Evolutionary conservation across 2,113 vertebrate species (phyloP), one percentile per base, ranked within the genome.

Genomic region (Jacana jacana): DNA sequence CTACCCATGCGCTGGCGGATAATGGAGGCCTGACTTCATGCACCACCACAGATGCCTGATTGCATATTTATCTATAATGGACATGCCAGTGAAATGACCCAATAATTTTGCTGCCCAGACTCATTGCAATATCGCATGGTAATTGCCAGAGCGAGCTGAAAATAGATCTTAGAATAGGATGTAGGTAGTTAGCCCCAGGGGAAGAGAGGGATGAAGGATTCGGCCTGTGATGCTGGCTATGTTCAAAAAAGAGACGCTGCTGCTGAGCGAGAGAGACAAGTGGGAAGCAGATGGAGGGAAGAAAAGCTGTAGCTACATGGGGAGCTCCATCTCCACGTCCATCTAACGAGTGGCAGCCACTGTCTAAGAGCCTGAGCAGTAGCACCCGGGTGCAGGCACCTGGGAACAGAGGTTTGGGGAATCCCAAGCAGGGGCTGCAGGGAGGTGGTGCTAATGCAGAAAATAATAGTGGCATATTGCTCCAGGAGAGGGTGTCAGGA

Each of bases 71-170:
- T 35, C 46, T 27, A 13, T 39, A 76, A 71, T 54, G 61, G 58
- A 75, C 68, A 86, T 86, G 60, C 51, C 81, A 65, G 78, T 76
- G 77, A 81, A 88, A 95, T 76, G 81, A 94, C 57, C 72, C 80
- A 71, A 12, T 86, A 55, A 66, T 92, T 78, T 19, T 16, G 20
- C 40, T 65, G 71, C 82, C 54, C 40, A 48, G 91, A 58, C 72
- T 88, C 65, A 66, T 10, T 81, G 75, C 89, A 88, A 10, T 64
- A 58, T 68, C 7, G 1, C 77, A 10, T 13, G 52, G 71, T 83
- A 89, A 94, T 69, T 92, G 90, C 64, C 57, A 39, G 75, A 87
- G 75, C 20, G 58, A 88, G 81, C 70, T 91, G 91, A 92, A 87
- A 88, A 71, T 68, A 84, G 81, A 81, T 82, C 77, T 93, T 69